Evolutionary conservation across 2,888 invertebrate species (phyloP), one percentile per base, ranked within the genome.

Genomic region (Seira ritae): DNA sequence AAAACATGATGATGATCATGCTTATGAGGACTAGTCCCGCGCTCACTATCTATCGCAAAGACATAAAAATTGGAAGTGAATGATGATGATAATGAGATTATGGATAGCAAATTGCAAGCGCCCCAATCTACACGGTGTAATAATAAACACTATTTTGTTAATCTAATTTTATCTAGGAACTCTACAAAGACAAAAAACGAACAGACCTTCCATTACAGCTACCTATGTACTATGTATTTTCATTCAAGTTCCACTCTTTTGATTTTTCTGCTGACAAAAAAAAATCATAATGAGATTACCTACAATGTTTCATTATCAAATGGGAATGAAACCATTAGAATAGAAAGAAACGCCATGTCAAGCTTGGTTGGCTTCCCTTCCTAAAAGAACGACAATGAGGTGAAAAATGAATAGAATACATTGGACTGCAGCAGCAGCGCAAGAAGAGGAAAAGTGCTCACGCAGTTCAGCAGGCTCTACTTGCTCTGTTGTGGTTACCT

Each of bases 281-380:
- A 10, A 60, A 23, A 37, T 37, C 12, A 15, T 73, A 73, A 73
- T 73, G 62, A 62, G 23, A 17, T 66, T 67, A 74, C n/a, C n/a
- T n/a, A n/a, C 46, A 74, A 46, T 74, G 74, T 74, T 66, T 67
- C 74, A 74, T 71, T 70, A 60, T 42, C 42, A 6, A 50, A 68
- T 69, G 37, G 60, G 17, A 60, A 60, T 70, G 70, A 65, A 62
- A 78, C 55, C 68, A 76, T 76, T 68, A 68, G 37, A 76, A n/a
- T n/a, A n/a, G 22, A 24, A 68, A 70, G 31, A 42, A 8, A 6
- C 12, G 42, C 42, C 60, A 60, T 50, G 70, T 60, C 20, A 60
- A 66, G 66, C 22, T 71, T 78, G 71, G 71, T 66, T 71, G 71
- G 66, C 71, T 72, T 78, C 71, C 70, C 70, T 70, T 19, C 12